These are phyloP conservation scores for Orcinus orca DNA, from an alignment of 2,113 vertebrate genomes.

Conservation along the genomic window DNA sequence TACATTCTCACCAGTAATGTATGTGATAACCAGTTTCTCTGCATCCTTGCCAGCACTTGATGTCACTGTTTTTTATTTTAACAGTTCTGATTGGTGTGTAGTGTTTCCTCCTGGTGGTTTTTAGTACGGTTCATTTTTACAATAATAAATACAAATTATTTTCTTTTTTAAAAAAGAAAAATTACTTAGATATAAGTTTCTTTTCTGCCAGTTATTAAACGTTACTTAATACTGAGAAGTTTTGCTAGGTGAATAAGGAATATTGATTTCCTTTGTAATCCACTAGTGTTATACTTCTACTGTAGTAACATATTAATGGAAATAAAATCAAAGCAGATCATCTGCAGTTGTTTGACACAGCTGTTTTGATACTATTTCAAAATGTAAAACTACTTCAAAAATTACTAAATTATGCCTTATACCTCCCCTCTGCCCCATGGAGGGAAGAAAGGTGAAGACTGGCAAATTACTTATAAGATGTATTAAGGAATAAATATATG, in stretches of 20 bases:
- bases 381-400: not conserved
- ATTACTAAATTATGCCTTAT: not conserved
- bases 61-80: not conserved
- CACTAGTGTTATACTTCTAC: not conserved
- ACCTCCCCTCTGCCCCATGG: not conserved
- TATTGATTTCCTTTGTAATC: not conserved
- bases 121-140: not conserved
- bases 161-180: not conserved
- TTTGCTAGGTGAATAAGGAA: not conserved
- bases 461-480: not conserved
- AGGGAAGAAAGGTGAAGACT: not conserved
- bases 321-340: not conserved
- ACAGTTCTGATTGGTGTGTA: not conserved
- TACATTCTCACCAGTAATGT: not conserved
- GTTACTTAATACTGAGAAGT: not conserved
- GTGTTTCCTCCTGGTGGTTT: not conserved
- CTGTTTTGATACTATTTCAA: conserved; percentile 5
- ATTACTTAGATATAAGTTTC: not conserved
- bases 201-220: not conserved
- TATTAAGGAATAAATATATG: not conserved
- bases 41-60: not conserved
- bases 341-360: not conserved
- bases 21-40: not conserved
- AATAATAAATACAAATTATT: not conserved
- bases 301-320: not conserved